Evolutionary conservation across 1,140 invertebrate species (phyloP).

Genomic region (Drosophila prosaltans): DNA sequence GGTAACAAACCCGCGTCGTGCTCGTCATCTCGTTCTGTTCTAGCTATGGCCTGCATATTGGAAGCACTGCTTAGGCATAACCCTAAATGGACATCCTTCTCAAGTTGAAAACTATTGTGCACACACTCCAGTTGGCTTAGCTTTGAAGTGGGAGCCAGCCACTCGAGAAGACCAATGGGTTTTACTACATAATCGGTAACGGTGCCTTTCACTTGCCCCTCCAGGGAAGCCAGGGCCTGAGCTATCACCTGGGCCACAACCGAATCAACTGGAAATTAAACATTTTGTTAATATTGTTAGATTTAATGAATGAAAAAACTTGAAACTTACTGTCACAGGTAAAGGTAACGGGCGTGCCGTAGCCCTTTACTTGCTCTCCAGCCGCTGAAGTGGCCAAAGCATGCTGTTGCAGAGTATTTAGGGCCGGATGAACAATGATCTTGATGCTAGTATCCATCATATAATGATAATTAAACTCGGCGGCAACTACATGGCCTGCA

Average conservation of each 20-base stretch:
- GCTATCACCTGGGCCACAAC: slow-evolving; percentile 94
- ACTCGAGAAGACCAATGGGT: slow-evolving; percentile 80
- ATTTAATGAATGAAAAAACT: too few species aligned
- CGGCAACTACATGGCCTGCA: slow-evolving; percentile 91
- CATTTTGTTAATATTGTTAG: neutral
- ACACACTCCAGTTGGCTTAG: slow-evolving; percentile 96
- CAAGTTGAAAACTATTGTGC: slow-evolving; percentile 96
- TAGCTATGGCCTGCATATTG: slow-evolving; percentile 82
- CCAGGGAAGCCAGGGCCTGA: slow-evolving; percentile 92
- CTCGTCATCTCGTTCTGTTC: slow-evolving; percentile 89
- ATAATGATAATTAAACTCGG: slow-evolving; percentile 90
- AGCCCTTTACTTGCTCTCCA: slow-evolving; percentile 82
- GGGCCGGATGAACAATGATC: slow-evolving; percentile 90
- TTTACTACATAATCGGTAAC: slow-evolving; percentile 87
- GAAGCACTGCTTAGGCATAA: slow-evolving; percentile 88
- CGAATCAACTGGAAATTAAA: slow-evolving; percentile 89
- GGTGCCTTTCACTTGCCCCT: slow-evolving; percentile 87
- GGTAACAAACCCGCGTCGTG: slow-evolving; percentile 87
- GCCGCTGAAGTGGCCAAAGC: slow-evolving; percentile 68
- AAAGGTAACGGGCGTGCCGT: slow-evolving; percentile 89
- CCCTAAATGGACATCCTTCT: slow-evolving; percentile 93
- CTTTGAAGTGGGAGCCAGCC: slow-evolving; percentile 84
- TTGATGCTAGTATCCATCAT: slow-evolving; percentile 92
- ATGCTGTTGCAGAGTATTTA: slow-evolving; percentile 84
- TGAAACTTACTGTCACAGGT: slow-evolving; percentile 91